A percentile compares a stretch with the other conserved stretches of the same genome.
phyloP scores from a whole-genome alignment of 2,113 vertebrate genomes.

The Regulus satrapa region DNA sequence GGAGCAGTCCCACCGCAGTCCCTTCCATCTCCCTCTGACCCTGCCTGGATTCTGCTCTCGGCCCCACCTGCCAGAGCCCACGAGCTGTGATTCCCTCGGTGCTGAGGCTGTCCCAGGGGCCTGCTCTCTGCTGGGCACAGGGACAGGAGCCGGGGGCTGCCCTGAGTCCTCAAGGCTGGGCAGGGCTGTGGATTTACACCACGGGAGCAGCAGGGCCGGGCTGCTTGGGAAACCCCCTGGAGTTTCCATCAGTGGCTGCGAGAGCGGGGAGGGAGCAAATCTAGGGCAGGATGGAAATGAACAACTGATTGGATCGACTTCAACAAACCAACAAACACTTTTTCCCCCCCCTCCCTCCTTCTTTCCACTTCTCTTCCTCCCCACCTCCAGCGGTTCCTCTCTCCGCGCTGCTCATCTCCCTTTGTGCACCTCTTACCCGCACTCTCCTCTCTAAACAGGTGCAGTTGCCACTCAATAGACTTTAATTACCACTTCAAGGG shows the following conservation, averaged over 20 bases:
- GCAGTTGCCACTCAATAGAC: slow-evolving; percentile 64
- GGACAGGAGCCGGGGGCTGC: neutral
- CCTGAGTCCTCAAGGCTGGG: rapidly evolving
- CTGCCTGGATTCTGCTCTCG: neutral
- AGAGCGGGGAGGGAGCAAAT: neutral
- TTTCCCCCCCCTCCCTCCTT: neutral
- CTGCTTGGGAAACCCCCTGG: neutral
- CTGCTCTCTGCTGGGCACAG: neutral
- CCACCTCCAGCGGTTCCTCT: slow-evolving; percentile 1
- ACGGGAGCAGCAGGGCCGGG: neutral
- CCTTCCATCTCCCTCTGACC: neutral
- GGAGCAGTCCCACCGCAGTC: neutral
- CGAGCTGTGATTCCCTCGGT: neutral
- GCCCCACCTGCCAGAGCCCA: rapidly evolving
- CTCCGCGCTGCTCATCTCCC: slow-evolving; percentile 20
- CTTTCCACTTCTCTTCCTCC: neutral
- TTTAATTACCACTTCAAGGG: slow-evolving; percentile 68
- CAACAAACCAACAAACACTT: neutral
- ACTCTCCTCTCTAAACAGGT: slow-evolving; percentile 53
- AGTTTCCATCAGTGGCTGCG: neutral
- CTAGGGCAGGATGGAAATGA: neutral
- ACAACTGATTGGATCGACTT: neutral
- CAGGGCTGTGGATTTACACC: neutral
- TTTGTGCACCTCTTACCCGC: slow-evolving; percentile 43
- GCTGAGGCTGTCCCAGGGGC: neutral